Base-by-base conservation (phyloP, 30 jellyfish, hydroid and myxozoan genomes). In the Cassiopea andromeda region DNA sequence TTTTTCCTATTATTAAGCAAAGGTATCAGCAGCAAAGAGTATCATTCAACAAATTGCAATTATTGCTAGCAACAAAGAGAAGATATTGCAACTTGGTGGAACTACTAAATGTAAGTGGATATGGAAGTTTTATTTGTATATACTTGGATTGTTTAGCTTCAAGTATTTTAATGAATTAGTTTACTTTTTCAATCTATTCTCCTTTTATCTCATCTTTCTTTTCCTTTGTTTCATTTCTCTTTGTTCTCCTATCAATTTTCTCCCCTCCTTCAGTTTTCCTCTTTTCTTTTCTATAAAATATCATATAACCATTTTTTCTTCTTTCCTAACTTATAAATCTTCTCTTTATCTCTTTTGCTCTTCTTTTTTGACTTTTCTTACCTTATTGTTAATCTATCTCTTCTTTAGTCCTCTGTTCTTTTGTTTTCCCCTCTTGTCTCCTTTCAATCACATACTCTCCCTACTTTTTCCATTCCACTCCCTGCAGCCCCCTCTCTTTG, bases 61-160 rank as follows among this genome's bases (percentile, higher is more conserved):
- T 49, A 87, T 87, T 75, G 87, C 94, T 13, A 54, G 71, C 6
- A 87, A 87, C 67, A 47, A 87, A 69, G 94, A 87, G 10, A 77
- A 69, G 48, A 57, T 85, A 17, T 75, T 77, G 14, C 75, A 68
- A 46, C 75, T 60, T 68, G 94, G 85, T 1, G 43, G 85, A 60
- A 4, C 17, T 57, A 57, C 72, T 12, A 73, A 73, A 85, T 59
- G 93, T 85, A 85, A 17, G 74, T 14, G 14, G 14, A 50, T 50
- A 5, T 50, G 8, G 9, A 50, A 2, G 64, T 9, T 50, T 50
- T 50, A 9, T 50, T 50, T 50, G 5, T 50, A 9, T 50, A 2
- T 50, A 50, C 64, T 50, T 50, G 5, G 64, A n/a, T 50, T 50
- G 5, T 50, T 50, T 50, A 9, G 5, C 9, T 2, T 9, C 64